Evolutionary conservation across 2,113 vertebrate species (phyloP).

Genomic region (Lipotes vexillifer): DNA sequence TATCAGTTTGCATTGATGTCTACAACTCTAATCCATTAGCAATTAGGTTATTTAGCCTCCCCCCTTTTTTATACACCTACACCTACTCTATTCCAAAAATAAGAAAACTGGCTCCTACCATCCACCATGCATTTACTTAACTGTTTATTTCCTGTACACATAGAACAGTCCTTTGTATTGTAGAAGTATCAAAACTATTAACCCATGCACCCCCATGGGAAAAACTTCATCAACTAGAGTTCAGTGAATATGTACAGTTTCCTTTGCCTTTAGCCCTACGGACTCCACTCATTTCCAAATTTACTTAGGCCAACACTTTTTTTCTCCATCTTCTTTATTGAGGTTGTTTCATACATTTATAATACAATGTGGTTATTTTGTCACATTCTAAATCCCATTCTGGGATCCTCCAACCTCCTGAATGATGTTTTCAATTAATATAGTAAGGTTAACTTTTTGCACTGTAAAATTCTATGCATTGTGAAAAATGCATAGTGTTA

Average conservation of each 20-base stretch:
- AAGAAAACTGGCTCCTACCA: background rate
- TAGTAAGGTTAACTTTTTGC: background rate
- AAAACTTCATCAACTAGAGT: background rate
- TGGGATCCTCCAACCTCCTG: background rate
- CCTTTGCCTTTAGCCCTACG: background rate
- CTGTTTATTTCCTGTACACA: background rate
- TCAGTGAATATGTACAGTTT: background rate
- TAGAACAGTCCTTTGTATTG: background rate
- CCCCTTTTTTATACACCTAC: background rate
- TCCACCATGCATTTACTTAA: background rate
- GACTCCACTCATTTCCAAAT: background rate
- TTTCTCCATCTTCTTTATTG: background rate
- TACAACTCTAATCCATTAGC: background rate
- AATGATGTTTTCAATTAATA: background rate
- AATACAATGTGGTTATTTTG: background rate
- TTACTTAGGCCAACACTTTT: background rate
- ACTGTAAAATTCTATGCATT: background rate
- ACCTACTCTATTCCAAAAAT: background rate
- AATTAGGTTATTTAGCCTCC: background rate
- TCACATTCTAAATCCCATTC: background rate
- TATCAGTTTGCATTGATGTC: background rate
- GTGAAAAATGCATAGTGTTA: background rate
- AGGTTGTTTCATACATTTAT: background rate
- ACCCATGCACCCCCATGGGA: background rate
- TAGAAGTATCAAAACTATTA: background rate